Conservation (phyloP, 2,888 invertebrate genomes). For the Leptinotarsa juncta region DNA sequence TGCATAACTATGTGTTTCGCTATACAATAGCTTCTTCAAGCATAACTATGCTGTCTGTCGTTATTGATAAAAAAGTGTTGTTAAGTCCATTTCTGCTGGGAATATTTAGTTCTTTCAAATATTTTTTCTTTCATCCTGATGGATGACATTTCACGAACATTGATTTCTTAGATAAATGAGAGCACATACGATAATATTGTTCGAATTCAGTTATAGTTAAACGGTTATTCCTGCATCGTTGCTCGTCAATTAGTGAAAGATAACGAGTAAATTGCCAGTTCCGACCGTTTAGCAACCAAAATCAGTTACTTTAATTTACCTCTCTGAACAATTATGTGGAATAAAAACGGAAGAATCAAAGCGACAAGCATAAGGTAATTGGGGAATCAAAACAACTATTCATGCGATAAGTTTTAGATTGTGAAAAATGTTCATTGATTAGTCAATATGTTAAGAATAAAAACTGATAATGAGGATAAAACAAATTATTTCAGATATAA, state of each 20-base stretch:
- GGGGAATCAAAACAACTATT: neutral
- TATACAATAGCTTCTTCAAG: too few species aligned
- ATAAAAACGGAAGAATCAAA: conserved; percentile 6
- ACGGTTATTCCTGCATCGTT: neutral
- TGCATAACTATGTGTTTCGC: too few species aligned
- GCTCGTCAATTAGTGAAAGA: conserved; percentile 17
- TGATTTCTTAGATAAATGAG: neutral
- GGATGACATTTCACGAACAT: neutral
- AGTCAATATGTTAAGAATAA: neutral
- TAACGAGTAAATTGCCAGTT: conserved; percentile 9
- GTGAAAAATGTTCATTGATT: neutral
- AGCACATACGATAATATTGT: neutral
- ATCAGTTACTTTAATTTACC: conserved; percentile 13
- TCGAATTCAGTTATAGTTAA: neutral
- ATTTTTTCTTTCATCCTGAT: too few species aligned
- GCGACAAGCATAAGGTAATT: neutral
- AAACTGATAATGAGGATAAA: too few species aligned
- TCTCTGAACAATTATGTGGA: neutral
- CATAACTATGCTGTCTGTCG: too few species aligned
- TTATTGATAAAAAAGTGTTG: too few species aligned
- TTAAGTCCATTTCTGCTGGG: too few species aligned
- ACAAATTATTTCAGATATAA: too few species aligned
- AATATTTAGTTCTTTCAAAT: too few species aligned
- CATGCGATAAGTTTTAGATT: neutral
- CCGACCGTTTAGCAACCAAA: neutral